Evolutionary conservation across 1,140 invertebrate species (phyloP).

Genomic region (Neuroterus valhalla): DNA sequence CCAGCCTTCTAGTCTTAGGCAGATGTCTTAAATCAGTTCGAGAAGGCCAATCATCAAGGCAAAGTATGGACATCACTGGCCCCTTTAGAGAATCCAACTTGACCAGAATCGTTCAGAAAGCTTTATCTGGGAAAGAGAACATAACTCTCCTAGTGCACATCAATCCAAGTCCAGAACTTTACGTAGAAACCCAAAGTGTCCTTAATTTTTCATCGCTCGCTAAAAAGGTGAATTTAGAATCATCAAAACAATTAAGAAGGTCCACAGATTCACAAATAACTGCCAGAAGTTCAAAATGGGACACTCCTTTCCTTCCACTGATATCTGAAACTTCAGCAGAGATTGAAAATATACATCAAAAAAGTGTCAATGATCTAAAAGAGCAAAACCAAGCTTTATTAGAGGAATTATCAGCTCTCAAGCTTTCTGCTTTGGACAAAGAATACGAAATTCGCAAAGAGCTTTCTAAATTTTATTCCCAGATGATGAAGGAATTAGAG

Average conservation of each 20-base stretch:
- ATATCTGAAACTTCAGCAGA: neutral
- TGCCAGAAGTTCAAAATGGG: neutral
- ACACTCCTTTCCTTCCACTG: neutral
- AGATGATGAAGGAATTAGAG: conserved; percentile 57
- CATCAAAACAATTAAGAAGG: conserved; percentile 35
- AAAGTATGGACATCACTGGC: conserved; percentile 61
- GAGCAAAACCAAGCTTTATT: conserved; percentile 46
- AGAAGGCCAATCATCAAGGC: conserved; percentile 52
- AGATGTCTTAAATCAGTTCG: conserved; percentile 84
- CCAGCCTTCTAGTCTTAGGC: conserved; percentile 88
- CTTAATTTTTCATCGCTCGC: conserved; percentile 81
- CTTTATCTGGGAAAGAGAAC: conserved; percentile 79
- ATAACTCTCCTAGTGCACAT: conserved; percentile 87
- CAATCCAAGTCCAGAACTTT: conserved; percentile 78
- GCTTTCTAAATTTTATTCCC: conserved; percentile 53
- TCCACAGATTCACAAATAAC: conserved; percentile 5
- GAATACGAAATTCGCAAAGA: conserved; percentile 63
- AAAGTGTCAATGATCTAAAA: conserved; percentile 36
- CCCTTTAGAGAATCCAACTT: conserved; percentile 85
- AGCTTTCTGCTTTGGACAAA: conserved; percentile 39
- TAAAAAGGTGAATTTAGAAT: conserved; percentile 74
- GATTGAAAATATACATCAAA: neutral
- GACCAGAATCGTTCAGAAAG: conserved; percentile 74
- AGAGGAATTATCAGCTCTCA: conserved; percentile 46
- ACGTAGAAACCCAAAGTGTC: conserved; percentile 85